These are phyloP conservation scores for Osmoderma eremita DNA, from an alignment of 2,888 invertebrate species.

Conservation along the genomic window DNA sequence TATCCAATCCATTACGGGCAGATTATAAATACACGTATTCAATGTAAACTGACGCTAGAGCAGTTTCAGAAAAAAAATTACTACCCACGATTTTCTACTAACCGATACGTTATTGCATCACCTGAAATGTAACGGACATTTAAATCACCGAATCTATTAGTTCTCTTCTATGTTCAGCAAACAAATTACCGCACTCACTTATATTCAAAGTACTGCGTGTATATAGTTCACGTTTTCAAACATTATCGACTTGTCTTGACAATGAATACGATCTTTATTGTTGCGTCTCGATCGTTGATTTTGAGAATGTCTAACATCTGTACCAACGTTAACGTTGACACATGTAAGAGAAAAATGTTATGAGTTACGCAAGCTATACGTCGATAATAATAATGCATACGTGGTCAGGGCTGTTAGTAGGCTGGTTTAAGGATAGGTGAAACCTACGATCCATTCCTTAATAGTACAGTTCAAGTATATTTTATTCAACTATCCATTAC, in stretches of 20 bases:
- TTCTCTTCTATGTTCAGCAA: background rate
- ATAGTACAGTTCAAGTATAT: constrained; percentile 46
- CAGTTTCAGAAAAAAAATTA: constrained; percentile 14
- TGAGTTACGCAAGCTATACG: constrained; percentile 25
- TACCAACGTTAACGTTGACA: background rate
- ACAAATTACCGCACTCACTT: constrained; percentile 17
- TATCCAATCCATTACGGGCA: constrained; percentile 27
- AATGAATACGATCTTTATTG: constrained; percentile 32
- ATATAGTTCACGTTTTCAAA: constrained; percentile 34
- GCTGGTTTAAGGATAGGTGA: constrained; percentile 48
- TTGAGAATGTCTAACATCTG: constrained; percentile 15
- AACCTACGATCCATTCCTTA: constrained; percentile 49
- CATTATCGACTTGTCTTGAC: constrained; percentile 23
- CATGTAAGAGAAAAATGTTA: constrained; percentile 14
- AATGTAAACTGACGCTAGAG: constrained; percentile 18
- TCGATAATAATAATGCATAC: constrained; percentile 26
- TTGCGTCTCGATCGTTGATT: constrained; percentile 24
- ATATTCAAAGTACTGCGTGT: constrained; percentile 13
- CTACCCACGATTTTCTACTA: constrained; percentile 32
- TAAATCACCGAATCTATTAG: constrained; percentile 28
- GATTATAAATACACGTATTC: constrained; percentile 28
- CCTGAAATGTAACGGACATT: constrained; percentile 33
- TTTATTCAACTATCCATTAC: constrained; percentile 43
- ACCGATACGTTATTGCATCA: constrained; percentile 26
- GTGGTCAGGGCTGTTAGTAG: constrained; percentile 49